These are phyloP conservation scores for Notothenia rossii DNA, from an alignment of 2,113 vertebrate species.

Conservation along the genomic window DNA sequence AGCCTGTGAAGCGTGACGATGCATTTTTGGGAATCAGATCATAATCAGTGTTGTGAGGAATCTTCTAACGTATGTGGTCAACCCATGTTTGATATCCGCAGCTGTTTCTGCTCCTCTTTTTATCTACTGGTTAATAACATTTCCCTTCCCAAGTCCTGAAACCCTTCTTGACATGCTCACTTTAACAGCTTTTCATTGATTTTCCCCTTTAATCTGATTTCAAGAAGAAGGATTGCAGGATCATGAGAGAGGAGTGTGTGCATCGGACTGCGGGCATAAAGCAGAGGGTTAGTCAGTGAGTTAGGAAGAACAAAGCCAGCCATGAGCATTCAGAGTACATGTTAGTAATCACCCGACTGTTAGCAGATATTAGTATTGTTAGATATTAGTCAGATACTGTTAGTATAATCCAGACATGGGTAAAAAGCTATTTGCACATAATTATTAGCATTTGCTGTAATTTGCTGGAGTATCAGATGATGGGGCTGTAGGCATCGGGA, in stretches of 20 bases:
- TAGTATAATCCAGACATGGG: conserved; percentile 73
- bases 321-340: conserved; percentile 66
- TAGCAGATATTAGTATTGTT: conserved; percentile 80
- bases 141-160: conserved; percentile 60
- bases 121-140: conserved; percentile 34
- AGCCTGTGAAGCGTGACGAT: neutral
- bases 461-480: conserved; percentile 59
- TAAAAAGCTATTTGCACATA: conserved; percentile 69
- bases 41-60: neutral
- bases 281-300: conserved; percentile 75
- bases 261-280: conserved; percentile 56
- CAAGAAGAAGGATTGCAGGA: conserved; percentile 71
- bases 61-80: conserved; percentile 60
- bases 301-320: conserved; percentile 71
- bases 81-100: conserved; percentile 41
- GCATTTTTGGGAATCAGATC: conserved; percentile 9
- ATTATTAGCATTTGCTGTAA: conserved; percentile 70
- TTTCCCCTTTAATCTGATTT: conserved; percentile 1
- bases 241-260: conserved; percentile 58
- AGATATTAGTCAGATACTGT: conserved; percentile 77
- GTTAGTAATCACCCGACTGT: conserved; percentile 76
- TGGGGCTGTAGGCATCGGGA: conserved; percentile 23
- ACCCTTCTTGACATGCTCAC: conserved; percentile 53
- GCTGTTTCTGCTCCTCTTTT: conserved; percentile 35
- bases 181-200: conserved; percentile 2